These are phyloP conservation scores for Cacajao melanocephalus DNA, from an alignment of 2,797 vertebrate species.

Conservation along the genomic window DNA sequence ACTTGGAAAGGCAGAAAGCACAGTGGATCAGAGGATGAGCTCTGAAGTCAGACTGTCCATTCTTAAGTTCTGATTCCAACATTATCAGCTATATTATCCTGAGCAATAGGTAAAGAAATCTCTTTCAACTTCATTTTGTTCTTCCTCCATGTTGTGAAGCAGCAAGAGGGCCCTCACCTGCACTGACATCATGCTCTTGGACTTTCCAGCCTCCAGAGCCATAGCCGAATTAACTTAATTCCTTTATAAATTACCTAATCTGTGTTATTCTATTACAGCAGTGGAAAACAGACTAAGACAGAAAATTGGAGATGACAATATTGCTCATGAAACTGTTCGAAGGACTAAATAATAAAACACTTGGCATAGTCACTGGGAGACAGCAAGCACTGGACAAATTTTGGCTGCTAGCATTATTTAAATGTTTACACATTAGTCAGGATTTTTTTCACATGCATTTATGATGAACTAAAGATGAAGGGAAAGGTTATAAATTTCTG, in stretches of 20 bases:
- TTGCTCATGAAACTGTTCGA: not conserved
- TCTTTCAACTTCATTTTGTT: not conserved
- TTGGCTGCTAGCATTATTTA: slow-evolving; percentile 6
- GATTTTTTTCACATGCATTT: not conserved
- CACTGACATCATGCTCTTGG: not conserved
- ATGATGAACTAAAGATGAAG: not conserved
- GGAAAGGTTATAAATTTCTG: not conserved
- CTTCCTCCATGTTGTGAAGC: not conserved
- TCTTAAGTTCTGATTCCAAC: not conserved
- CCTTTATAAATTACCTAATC: not conserved
- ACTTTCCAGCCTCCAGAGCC: not conserved
- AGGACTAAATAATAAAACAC: slow-evolving; percentile 32
- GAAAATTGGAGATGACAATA: not conserved
- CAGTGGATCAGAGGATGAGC: not conserved
- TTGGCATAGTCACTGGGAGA: not conserved
- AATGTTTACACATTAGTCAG: not conserved
- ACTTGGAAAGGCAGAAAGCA: not conserved
- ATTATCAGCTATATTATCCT: not conserved
- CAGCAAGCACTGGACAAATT: not conserved
- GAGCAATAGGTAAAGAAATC: not conserved
- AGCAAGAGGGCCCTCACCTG: not conserved
- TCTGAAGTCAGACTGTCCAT: not conserved
- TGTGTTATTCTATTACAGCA: too few species aligned
- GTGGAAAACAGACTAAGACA: not conserved
- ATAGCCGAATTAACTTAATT: not conserved